Conservation (phyloP, 92 coral and sea anemone species). For the Epizoanthus illoricatus region DNA sequence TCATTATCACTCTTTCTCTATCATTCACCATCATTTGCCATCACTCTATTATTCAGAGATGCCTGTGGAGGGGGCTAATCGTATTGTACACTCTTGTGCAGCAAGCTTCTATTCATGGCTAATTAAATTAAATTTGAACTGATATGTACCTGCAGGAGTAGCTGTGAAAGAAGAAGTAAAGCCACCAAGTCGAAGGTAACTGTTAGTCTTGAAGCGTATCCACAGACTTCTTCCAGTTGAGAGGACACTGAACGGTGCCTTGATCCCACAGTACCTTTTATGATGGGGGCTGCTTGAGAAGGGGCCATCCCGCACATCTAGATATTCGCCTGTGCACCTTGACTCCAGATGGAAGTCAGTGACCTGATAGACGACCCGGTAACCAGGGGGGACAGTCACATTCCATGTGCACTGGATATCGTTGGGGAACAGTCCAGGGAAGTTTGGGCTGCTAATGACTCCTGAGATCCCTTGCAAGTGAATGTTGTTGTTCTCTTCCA, state of each 20-base stretch:
- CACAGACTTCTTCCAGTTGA: conserved; percentile 30
- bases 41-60: no score
- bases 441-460: conserved; percentile 68
- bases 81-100: no score
- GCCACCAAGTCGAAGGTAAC: conserved; percentile 20
- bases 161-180: conserved; percentile 31
- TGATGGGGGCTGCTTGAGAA: conserved; percentile 17
- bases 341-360: conserved; percentile 20
- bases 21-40: no score
- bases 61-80: no score
- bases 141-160: conserved; percentile 17
- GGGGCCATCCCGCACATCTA: conserved; percentile 30
- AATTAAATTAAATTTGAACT: no score
- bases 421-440: conserved; percentile 57
- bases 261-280: conserved; percentile 21
- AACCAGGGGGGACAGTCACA: conserved; percentile 53
- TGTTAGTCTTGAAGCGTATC: conserved; percentile 35
- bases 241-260: conserved; percentile 2
- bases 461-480: conserved; percentile 24
- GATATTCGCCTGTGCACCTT: conserved; percentile 15
- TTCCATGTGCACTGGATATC: conserved; percentile 64
- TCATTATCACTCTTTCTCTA: no score
- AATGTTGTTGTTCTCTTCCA: conserved; percentile 56
- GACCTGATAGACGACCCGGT: conserved; percentile 39
- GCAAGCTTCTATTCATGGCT: no score